Base-by-base conservation (phyloP, 2,113 vertebrate species). In the Aegithalos caudatus region DNA sequence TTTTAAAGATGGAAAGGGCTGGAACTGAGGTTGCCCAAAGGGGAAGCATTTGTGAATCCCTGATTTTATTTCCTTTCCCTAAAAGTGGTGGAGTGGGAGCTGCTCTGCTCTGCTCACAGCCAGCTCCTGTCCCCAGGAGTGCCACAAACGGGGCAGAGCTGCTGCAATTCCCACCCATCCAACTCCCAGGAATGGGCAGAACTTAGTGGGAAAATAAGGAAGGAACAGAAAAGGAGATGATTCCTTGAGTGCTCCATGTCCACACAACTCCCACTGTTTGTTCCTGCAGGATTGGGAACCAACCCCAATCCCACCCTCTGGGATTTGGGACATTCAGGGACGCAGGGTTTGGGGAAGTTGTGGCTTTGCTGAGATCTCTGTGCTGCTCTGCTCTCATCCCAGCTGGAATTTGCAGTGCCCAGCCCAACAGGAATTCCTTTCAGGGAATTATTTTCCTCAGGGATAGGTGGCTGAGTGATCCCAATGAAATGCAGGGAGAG, bases 41-140 rank as follows among this genome's bases (percentile, higher is more conserved):
- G n/a, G 29, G 45, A 50, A 83, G 42, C 33, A 2, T 92, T 91
- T 54, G 29, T 93, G 92, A 90, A 93, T 90, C 90, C 78, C 65
- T 5, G 60, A 1, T 56, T 85, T 88, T 48, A 71, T 86, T 86
- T 70, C 53, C n/a, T 64, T 48, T 71, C 77, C 20, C 70, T 60
- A 6, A 64, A 13, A 1, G 76, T 38, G 84, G 45, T 10, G 7
- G 58, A 57, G 85, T 9, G 33, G 23, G 20, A 77, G 76, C 35
- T 48, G 7, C 51, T 77, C 58, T 33, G 73, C 23, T 40, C 10
- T 12, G 12, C 40, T 40, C 40, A 40, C 40, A 40, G 40, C 40
- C 40, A n/a, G n/a, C n/a, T n/a, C n/a, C n/a, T n/a, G n/a, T n/a
- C n/a, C n/a, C n/a, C n/a, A 40, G 15, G 13, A 86, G 51, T 21